Percentiles rank a stretch among this genome's conserved stretches.
These are phyloP conservation scores for Griposia aprilina DNA, from an alignment of 2,888 invertebrate species.

Conservation along the genomic window DNA sequence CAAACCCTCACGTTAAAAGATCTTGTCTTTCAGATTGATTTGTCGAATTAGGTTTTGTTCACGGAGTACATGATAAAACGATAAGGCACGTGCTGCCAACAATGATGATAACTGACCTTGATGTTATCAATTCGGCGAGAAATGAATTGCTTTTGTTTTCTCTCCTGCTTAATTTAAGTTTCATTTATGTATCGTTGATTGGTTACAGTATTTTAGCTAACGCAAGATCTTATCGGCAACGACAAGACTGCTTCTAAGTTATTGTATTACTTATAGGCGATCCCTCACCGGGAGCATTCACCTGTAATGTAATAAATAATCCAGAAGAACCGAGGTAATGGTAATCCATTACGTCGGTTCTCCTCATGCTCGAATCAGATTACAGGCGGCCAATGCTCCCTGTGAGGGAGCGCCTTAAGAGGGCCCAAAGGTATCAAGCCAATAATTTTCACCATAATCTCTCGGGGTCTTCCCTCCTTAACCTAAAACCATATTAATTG, in stretches of 20 bases:
- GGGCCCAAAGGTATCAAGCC: too few relatives aligned
- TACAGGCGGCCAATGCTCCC: background rate
- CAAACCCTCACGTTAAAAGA: too few relatives aligned
- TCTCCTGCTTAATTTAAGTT: too few relatives aligned
- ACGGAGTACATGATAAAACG: background rate
- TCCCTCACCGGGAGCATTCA: background rate
- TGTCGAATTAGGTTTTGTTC: background rate
- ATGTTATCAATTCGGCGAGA: conserved; percentile 3
- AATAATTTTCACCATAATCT: background rate
- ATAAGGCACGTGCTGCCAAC: conserved; percentile 19
- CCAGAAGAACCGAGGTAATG: too few relatives aligned
- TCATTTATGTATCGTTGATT: background rate
- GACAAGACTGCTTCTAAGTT: background rate
- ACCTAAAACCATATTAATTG: too few relatives aligned
- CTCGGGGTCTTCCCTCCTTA: background rate
- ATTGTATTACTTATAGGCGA: background rate
- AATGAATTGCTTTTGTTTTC: too few relatives aligned
- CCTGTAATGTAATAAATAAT: background rate
- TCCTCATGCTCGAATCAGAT: background rate
- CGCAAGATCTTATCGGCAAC: background rate
- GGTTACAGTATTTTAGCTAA: background rate
- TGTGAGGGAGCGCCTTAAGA: background rate
- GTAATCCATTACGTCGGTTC: too few relatives aligned
- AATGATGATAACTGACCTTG: conserved; percentile 18
- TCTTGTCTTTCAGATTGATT: background rate